Conservation (phyloP, 2,113 vertebrate species). For the Aleadryas rufinucha region DNA sequence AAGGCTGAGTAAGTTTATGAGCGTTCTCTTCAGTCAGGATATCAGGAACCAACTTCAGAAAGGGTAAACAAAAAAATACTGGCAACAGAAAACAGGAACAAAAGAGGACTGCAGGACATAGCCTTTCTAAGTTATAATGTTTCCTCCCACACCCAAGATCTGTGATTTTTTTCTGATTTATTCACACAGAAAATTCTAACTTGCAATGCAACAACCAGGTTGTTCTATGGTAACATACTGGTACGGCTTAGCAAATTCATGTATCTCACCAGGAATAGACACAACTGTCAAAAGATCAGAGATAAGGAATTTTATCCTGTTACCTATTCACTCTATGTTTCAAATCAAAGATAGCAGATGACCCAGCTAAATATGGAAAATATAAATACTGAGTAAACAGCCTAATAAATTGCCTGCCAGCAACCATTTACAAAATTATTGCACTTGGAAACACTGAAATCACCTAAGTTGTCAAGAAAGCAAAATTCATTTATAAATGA, state of each 20-base stretch:
- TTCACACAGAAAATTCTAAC: background rate
- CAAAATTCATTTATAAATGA: background rate
- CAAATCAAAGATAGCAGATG: background rate
- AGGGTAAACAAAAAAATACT: background rate
- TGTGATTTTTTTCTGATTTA: background rate
- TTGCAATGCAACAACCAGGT: background rate
- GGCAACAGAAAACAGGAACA: background rate
- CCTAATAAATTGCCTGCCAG: background rate
- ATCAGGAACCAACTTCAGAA: background rate
- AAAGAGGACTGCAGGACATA: accelerated
- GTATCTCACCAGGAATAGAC: background rate
- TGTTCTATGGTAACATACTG: background rate
- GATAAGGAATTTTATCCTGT: background rate
- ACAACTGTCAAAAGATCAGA: background rate
- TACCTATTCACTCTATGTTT: background rate
- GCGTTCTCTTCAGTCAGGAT: background rate
- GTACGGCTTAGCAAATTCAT: background rate
- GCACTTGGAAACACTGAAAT: background rate
- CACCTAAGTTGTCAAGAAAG: background rate
- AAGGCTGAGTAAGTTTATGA: background rate
- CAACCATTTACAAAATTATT: background rate
- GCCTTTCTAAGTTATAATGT: background rate
- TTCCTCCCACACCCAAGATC: background rate
- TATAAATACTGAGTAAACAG: background rate
- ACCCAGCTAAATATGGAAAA: background rate